Base-by-base conservation (phyloP, 2,888 invertebrate genomes). In the Strigamia transsilvanica region DNA sequence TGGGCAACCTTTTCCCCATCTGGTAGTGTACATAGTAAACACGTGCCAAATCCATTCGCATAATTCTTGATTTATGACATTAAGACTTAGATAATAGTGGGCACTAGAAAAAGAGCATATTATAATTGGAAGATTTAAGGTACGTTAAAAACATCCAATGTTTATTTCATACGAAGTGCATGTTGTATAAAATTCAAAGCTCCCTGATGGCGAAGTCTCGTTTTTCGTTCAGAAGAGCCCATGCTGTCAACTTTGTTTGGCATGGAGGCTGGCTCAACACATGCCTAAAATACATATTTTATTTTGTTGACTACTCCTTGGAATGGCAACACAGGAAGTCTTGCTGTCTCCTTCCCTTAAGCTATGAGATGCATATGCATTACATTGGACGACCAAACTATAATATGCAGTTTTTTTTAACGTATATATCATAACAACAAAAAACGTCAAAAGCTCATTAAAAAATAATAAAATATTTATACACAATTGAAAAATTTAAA, bases 261-360 rank as follows among this genome's bases (percentile, higher is more conserved):
- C 32, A n/a, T 27, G 27, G 32, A 27, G 32, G 23, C 66, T 66
- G 66, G 27, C 32, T 73, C 73, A 73, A 27, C 73, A 32, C 73
- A 73, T 73, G 73, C 73, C 73, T 73, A 73, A 73, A 73, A 73
- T 73, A 73, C 73, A 73, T 73, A 73, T 73, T 73, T 73, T 73
- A 73, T 73, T 73, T 66, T 73, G 27, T 73, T 73, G 73, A 73
- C 73, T 73, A 73, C 32, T 73, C 27, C 32, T 9, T 12, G 73
- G 27, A 73, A 73, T 73, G 32, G 73, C 73, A 73, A 73, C 27
- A 73, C 73, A 73, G 73, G 73, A 73, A 73, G 27, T 73, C 32
- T 32, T 73, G 73, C 32, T 73, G 73, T 73, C 73, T 73, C 32
- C 32, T 21, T 73, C 13, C 73, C 73, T 27, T 73, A 27, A 73